Evolutionary conservation across 2,113 vertebrate species (phyloP), one percentile per base, ranked within the genome.

Genomic region (Serilophus lunatus): DNA sequence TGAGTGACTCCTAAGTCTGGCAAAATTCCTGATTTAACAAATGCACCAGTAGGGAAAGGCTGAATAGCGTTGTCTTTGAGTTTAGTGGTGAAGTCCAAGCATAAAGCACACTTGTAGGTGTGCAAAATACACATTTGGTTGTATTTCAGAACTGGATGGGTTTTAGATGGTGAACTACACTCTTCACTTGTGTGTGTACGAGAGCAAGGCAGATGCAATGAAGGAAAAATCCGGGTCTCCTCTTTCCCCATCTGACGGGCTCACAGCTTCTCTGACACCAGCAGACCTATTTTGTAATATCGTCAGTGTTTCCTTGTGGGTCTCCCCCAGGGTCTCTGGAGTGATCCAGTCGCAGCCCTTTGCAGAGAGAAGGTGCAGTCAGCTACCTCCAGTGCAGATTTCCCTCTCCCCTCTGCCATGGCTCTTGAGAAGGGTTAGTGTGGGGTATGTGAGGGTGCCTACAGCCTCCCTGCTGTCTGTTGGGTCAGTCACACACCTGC

Each of bases 141-240:
- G 1, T 20, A 12, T 12, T 51, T 50, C 13, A 81, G 71, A 42
- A 24, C 42, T 18, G 35, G 19, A 2, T 28, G 28, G 63, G 17
- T 28, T 75, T 75, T 71, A 49, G 60, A 11, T 10, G 25, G 12
- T 8, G 38, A 33, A 16, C 6, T 79, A 3, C 20, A 3, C 10
- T 42, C 15, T 26, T 42, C 9, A 12, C 2, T 51, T 1, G 0
- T 3, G 11, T 23, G 6, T 31, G 2, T 29, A 16, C 6, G 47
- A 63, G 28, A 50, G 4, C 11, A 44, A 31, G n/a, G 18, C 26
- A 31, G 23, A 23, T 4, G 15, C n/a, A 53, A 1, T 0, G 1
- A 19, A 25, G 22, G 9, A 87, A 42, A 12, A 45, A 23, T 20
- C 22, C 16, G 12, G 14, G 3, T 1, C 3, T 49, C 22, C 17